Evolutionary conservation across 2,888 invertebrate species (phyloP).

Genomic region (Argyresthia albistria): DNA sequence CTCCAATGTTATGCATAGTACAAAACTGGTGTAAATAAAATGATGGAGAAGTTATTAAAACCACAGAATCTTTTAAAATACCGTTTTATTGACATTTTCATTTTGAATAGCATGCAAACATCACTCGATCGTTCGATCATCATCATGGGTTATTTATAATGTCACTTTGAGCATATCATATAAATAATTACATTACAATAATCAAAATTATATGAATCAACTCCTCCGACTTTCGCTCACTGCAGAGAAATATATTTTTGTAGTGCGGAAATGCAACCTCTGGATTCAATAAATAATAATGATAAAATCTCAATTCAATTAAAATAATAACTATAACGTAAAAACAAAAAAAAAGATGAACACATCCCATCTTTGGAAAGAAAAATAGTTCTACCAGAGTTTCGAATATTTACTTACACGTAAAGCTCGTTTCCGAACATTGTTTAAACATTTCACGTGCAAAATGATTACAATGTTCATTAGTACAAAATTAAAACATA

Average conservation of each 20-base stretch:
- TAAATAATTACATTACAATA: slow-evolving; percentile 13
- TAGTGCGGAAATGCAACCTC: slow-evolving; percentile 54
- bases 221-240: background rate
- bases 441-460: background rate
- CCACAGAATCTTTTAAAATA: slow-evolving; percentile 49
- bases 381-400: slow-evolving; percentile 44
- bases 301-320: slow-evolving; percentile 37
- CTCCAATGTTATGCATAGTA: too few relatives aligned
- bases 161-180: slow-evolving; percentile 51
- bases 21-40: too few relatives aligned
- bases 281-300: slow-evolving; percentile 61
- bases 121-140: slow-evolving; percentile 55
- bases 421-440: background rate
- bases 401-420: slow-evolving; percentile 19
- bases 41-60: slow-evolving; percentile 10
- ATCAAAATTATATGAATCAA: background rate
- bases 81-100: slow-evolving; percentile 70
- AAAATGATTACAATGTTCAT: too few relatives aligned
- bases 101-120: slow-evolving; percentile 66
- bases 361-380: slow-evolving; percentile 66
- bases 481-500: too few relatives aligned
- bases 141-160: slow-evolving; percentile 38
- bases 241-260: slow-evolving; percentile 14
- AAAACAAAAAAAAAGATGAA: slow-evolving; percentile 54
- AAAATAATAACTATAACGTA: slow-evolving; percentile 23